A percentile compares a stretch with the other conserved stretches of the same genome.
Evolutionary conservation across 2,797 vertebrate species (phyloP).

Genomic region (Sebastes matsubarae): DNA sequence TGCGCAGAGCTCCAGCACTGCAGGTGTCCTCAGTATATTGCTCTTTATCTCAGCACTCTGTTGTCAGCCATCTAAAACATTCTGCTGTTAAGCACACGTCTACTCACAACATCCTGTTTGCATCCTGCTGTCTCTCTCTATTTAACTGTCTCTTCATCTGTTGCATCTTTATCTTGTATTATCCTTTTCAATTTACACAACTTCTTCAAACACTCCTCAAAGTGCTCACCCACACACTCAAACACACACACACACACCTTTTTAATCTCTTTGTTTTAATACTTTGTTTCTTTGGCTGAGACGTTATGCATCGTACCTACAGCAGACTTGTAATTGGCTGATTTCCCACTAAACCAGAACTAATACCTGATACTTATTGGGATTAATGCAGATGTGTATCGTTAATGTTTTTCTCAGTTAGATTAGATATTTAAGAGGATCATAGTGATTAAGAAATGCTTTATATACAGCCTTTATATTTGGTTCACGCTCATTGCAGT

Average conservation of each 20-base stretch:
- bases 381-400: background rate
- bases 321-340: background rate
- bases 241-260: background rate
- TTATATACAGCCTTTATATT: slow-evolving; percentile 4
- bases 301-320: background rate
- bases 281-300: background rate
- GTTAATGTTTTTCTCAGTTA: background rate
- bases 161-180: background rate
- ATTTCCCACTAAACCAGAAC: background rate
- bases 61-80: background rate
- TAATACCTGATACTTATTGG: background rate
- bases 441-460: background rate
- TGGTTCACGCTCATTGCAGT: background rate
- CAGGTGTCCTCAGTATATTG: slow-evolving; percentile 18
- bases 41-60: slow-evolving; percentile 1
- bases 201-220: background rate
- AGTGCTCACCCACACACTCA: background rate
- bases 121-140: background rate
- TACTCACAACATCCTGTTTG: background rate
- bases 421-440: slow-evolving; percentile 6
- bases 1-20: background rate
- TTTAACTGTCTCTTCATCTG: slow-evolving; percentile 2
- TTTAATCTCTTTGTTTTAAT: background rate
- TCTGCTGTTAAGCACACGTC: background rate
- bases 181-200: slow-evolving; percentile 1